These are phyloP conservation scores for Indicator indicator DNA, from an alignment of 2,113 vertebrate species.

Conservation along the genomic window DNA sequence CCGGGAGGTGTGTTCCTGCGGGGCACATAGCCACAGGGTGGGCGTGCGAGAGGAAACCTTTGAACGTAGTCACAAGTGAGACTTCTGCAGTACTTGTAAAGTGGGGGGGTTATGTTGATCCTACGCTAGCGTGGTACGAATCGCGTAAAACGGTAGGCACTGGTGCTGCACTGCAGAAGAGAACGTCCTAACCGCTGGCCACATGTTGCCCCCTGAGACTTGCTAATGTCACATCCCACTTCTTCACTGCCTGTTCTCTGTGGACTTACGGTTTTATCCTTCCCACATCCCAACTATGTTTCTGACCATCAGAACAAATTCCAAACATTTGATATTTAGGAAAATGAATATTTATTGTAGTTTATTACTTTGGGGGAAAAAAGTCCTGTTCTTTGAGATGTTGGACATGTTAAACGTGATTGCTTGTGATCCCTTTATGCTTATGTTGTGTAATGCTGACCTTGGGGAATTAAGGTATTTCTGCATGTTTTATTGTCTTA, in stretches of 20 bases:
- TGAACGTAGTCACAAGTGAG: neutral
- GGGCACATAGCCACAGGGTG: neutral
- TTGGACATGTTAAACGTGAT: neutral
- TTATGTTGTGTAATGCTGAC: neutral
- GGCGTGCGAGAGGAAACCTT: neutral
- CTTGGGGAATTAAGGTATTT: constrained; percentile 4
- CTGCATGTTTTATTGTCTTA: neutral
- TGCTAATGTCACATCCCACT: constrained; percentile 42
- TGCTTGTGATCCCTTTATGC: neutral
- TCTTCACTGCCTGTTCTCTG: neutral
- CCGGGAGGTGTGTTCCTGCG: neutral
- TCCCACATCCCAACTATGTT: neutral
- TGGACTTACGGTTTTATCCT: neutral
- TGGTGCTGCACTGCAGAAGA: constrained; percentile 49
- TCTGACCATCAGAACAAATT: neutral
- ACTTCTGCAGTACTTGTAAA: neutral
- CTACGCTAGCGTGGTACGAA: neutral
- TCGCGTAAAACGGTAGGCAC: neutral
- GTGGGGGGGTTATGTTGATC: neutral
- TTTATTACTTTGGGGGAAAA: neutral
- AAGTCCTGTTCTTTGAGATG: neutral
- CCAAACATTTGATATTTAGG: neutral
- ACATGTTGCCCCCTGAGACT: constrained; percentile 59
- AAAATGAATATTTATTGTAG: neutral
- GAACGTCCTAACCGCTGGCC: constrained; percentile 6